Base-by-base conservation (phyloP, 92 coral and sea anemone species). In the Porites rus region DNA sequence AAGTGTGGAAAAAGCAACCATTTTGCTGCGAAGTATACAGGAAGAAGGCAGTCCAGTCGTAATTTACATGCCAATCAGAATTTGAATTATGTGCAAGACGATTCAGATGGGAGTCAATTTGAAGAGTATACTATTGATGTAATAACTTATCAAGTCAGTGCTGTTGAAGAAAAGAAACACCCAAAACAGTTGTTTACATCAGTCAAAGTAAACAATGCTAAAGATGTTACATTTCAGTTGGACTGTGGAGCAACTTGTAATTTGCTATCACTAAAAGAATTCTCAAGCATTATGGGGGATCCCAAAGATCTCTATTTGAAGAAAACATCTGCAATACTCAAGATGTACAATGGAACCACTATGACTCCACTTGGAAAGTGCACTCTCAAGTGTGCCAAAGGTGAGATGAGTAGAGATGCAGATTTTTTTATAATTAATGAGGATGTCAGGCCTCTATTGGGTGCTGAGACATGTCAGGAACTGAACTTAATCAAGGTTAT, bases 271-370 rank as follows among this genome's bases (percentile, higher is more conserved):
- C 71, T 63, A 10, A 62, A 63, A 28, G 61, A 59, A 64, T 78
- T 38, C 13, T 64, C 43, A 63, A 43, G 83, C 38, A 78, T 78
- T 18, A 60, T 63, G 82, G 61, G 68, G 7, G n/a, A 78, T 64
- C 82, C 82, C 24, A 60, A 63, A 43, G 72, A 78, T 78, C 52
- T 78, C 54, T 78, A 78, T 65, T 46, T 62, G 60, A 78, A 63
- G 72, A 62, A 61, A 78, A 43, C 72, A 63, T 63, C 83, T 13
- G 83, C 50, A 80, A 20, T 24, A 79, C 74, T 79, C 72, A 67
- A 78, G 83, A 78, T 78, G 43, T 80, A 80, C 50, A 68, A 80
- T 68, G 84, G 65, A 17, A 21, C 65, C 19, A 78, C 83, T 38
- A 64, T 80, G 65, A 51, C 74, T 54, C 65, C 76, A 13, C 65